Conservation (phyloP, 2,113 vertebrate species). For the Xiphorhynchus elegans region DNA sequence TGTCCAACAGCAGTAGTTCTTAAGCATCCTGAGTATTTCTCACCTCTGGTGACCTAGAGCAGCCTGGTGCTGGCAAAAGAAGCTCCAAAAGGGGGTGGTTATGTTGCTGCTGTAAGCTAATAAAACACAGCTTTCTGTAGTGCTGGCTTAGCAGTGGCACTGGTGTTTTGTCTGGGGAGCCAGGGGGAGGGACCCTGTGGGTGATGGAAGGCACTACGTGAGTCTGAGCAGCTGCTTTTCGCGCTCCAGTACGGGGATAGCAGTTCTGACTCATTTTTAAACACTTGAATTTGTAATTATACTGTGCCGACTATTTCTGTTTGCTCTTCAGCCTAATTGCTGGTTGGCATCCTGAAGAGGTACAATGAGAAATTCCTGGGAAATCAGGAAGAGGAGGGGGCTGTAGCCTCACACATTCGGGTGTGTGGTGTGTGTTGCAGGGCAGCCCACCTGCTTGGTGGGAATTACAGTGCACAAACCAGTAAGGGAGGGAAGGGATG, state of each 20-base stretch:
- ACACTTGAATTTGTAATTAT: background rate
- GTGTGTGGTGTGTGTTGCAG: fast-evolving
- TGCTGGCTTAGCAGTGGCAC: background rate
- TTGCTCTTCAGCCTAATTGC: slow-evolving; percentile 6
- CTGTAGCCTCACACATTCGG: background rate
- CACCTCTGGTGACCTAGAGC: background rate
- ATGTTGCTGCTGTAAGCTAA: background rate
- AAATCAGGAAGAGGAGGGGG: background rate
- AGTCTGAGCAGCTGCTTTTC: slow-evolving; percentile 41
- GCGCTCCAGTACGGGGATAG: background rate
- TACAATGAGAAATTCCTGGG: background rate
- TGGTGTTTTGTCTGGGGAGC: background rate
- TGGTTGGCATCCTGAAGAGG: background rate
- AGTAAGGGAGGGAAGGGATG: background rate
- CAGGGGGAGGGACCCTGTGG: background rate
- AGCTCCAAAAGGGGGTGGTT: background rate
- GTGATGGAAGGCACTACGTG: background rate
- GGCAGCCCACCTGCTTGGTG: background rate
- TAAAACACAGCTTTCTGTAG: background rate
- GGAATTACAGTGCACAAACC: background rate
- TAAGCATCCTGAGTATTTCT: background rate
- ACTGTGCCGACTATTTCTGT: background rate
- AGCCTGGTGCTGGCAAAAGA: background rate
- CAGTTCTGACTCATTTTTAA: slow-evolving; percentile 25
- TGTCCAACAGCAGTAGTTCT: fast-evolving